phyloP scores from a whole-genome alignment of 2,113 vertebrate genomes.

The Calypte anna region DNA sequence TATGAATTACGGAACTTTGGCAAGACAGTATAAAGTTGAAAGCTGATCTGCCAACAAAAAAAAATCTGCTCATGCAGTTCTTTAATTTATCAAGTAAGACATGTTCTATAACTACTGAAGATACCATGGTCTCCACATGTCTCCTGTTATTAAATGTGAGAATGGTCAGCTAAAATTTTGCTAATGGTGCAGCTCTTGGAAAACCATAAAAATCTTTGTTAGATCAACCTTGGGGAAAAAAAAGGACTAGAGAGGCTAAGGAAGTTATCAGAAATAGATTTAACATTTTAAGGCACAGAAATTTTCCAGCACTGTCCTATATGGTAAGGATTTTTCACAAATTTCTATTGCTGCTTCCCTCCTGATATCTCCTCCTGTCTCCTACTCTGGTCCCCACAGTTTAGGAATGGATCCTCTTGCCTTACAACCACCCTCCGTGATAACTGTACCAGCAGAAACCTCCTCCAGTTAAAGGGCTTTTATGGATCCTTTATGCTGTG shows the following conservation, averaged over 20 bases:
- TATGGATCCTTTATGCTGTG: constrained; percentile 69
- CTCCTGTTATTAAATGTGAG: background rate
- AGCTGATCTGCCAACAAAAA: background rate
- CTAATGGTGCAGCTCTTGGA: background rate
- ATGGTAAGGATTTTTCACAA: background rate
- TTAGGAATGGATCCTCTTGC: background rate
- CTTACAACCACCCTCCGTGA: background rate
- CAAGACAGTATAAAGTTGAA: background rate
- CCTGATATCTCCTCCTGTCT: background rate
- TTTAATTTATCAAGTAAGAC: background rate
- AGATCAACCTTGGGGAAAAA: background rate
- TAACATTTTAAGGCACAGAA: background rate
- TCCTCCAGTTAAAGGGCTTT: background rate
- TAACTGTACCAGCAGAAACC: background rate
- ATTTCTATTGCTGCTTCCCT: background rate
- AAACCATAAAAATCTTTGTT: background rate
- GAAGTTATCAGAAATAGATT: background rate
- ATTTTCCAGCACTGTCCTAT: background rate
- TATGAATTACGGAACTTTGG: background rate
- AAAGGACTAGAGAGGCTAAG: background rate
- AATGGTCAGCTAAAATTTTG: background rate
- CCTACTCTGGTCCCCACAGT: background rate
- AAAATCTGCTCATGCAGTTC: background rate
- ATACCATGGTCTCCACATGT: background rate
- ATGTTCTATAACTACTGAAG: background rate